A percentile compares a stretch with the other conserved stretches of the same genome.
phyloP scores from a whole-genome alignment of 2,113 vertebrate species.

The Pelecanoides urinatrix region DNA sequence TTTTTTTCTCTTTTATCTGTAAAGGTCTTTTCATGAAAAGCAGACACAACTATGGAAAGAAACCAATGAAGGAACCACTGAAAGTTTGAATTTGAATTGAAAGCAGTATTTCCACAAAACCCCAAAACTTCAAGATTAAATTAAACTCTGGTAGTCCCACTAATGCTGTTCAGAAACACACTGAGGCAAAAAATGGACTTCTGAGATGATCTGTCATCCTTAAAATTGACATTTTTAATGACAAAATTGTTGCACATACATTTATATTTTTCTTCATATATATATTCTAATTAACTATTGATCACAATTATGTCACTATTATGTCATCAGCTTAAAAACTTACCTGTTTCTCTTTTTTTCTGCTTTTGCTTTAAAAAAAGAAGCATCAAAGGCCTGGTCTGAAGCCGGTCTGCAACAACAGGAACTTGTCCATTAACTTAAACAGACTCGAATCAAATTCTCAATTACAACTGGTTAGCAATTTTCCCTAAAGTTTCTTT shows the following conservation, averaged over 20 bases:
- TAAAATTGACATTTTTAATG: not conserved
- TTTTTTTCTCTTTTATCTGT: not conserved
- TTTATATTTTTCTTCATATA: not conserved
- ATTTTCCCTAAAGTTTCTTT: not conserved
- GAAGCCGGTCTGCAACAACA: not conserved
- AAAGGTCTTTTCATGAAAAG: not conserved
- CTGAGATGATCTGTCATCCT: not conserved
- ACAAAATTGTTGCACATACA: not conserved
- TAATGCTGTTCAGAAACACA: not conserved
- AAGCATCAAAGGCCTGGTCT: not conserved
- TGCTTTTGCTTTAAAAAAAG: not conserved
- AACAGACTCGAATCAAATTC: not conserved
- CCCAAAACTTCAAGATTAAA: not conserved
- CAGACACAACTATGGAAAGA: not conserved
- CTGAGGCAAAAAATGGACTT: not conserved
- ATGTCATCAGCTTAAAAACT: not conserved
- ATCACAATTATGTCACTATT: not conserved
- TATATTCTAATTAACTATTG: not conserved
- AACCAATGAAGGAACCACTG: not conserved
- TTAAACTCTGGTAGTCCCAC: not conserved
- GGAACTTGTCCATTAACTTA: not conserved
- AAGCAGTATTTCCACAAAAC: not conserved
- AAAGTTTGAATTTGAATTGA: not conserved
- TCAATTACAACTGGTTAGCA: not conserved
- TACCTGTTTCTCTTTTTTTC: not conserved